phyloP scores from a whole-genome alignment of 2,797 vertebrate species.

The Alcedo atthis region DNA sequence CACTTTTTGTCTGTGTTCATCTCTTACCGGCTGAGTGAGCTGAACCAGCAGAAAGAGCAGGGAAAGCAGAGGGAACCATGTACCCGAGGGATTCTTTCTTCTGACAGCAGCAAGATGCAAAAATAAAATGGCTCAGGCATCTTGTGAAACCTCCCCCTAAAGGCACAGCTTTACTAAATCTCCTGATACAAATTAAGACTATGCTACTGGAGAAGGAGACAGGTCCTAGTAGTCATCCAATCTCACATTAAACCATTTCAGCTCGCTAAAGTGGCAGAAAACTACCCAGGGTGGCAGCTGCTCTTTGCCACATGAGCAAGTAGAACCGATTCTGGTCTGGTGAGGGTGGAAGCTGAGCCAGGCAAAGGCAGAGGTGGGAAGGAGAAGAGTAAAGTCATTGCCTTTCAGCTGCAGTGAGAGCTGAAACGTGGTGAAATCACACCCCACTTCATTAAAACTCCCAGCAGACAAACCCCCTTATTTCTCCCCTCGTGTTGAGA shows the following conservation, averaged over 20 bases:
- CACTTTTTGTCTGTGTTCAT: background rate
- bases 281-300: background rate
- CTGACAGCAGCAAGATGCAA: background rate
- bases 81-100: background rate
- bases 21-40: background rate
- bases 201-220: background rate
- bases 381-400: background rate
- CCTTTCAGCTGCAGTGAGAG: background rate
- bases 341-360: background rate
- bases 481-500: background rate
- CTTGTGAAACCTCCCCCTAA: background rate
- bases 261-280: background rate
- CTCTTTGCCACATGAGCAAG: background rate
- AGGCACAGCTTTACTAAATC: background rate
- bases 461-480: background rate
- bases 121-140: background rate
- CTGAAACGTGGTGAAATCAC: conserved; percentile 28
- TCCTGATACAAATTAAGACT: background rate
- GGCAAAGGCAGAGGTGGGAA: background rate
- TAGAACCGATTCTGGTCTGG: background rate
- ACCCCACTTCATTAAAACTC: background rate
- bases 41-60: background rate
- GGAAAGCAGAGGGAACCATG: background rate
- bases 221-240: background rate
- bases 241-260: background rate